Evolutionary conservation across 2,888 invertebrate genomes (phyloP), one percentile per base, ranked within the genome.

Genomic region (Ophion slaviceki): DNA sequence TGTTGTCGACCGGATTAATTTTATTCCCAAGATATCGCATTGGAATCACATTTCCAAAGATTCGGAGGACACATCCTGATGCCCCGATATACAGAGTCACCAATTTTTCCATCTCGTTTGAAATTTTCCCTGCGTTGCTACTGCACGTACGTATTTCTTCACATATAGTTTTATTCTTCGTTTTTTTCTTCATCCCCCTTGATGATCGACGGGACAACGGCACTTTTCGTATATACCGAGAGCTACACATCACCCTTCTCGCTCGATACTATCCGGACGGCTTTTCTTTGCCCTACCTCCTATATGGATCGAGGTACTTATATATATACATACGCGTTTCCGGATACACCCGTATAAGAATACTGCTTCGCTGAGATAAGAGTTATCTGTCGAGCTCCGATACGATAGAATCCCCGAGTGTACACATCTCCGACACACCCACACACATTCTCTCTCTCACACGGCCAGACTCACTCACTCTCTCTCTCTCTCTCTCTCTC

Each of bases 291-390:
- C 70, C 70, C 68, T 11, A 40, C 66, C 20, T 36, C 57, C n/a
- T 77, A 57, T 67, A 36, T 77, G 28, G 64, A 57, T 76, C 32
- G 24, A 32, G 14, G 57, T 53, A 53, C 2, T 6, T 53, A 71
- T 32, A 36, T 74, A 28, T 80, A 68, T 70, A 68, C 53, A 74
- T 64, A 67, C 40, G 62, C 68, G 71, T 80, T 86, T 80, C 71
- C 80, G 77, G 79, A 75, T 76, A 78, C 61, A 36, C 78, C 87
- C 86, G 88, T 92, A 75, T 81, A 92, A 93, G 92, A 93, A 92
- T 92, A 91, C 92, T 92, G 92, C 91, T 90, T 89, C 82, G 88
- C 85, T 78, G 87, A 92, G 93, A 93, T 93, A 93, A 93, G 92
- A 90, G 91, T 93, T 93, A 93, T 93, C 93, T 91, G 89, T 88